Conservation (phyloP, 2,797 vertebrate species). For the Lacerta viridis region DNA sequence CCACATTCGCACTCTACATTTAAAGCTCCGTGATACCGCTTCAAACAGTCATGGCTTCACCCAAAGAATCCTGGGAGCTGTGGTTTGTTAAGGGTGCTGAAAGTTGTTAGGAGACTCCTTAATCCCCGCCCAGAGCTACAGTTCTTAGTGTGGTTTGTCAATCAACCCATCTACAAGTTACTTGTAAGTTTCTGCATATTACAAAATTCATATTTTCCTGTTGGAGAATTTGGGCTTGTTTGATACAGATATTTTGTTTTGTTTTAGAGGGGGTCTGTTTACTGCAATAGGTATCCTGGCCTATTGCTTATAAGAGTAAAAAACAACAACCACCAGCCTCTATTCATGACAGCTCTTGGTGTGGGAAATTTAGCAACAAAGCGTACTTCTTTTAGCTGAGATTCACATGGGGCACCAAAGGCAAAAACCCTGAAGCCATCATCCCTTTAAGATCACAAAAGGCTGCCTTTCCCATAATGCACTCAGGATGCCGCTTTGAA, state of each 20-base stretch:
- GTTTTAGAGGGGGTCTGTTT: not conserved
- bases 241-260: not conserved
- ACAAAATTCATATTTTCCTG: not conserved
- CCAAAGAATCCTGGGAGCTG: too few species aligned
- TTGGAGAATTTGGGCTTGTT: too few species aligned
- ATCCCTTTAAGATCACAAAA: constrained; percentile 7
- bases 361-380: not conserved
- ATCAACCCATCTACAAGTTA: too few species aligned
- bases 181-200: not conserved
- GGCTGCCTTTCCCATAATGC: not conserved
- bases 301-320: not conserved
- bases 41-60: too few species aligned
- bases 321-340: too few species aligned
- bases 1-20: too few species aligned
- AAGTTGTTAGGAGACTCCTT: too few species aligned
- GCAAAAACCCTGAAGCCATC: constrained; percentile 1
- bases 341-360: not conserved
- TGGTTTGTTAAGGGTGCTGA: too few species aligned
- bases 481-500: not conserved
- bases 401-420: not conserved
- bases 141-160: too few species aligned
- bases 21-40: too few species aligned
- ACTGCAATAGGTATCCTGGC: not conserved
- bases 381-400: not conserved
- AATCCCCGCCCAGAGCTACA: too few species aligned